Percentiles rank a stretch among this genome's conserved stretches.
These are phyloP conservation scores for Pluvianellus socialis DNA, from an alignment of 2,113 vertebrate genomes.

Conservation along the genomic window DNA sequence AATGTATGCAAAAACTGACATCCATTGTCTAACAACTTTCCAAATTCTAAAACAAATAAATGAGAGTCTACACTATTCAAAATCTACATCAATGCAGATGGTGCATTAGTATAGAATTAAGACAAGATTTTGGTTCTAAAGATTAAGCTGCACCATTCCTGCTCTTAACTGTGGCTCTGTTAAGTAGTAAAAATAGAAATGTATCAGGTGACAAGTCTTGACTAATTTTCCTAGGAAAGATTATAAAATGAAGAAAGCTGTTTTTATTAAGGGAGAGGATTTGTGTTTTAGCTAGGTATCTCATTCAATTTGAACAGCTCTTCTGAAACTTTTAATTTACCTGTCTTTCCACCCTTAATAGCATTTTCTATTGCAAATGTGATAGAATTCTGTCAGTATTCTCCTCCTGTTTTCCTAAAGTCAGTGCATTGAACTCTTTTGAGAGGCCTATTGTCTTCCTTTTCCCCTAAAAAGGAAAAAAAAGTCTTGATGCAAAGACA, in stretches of 20 bases:
- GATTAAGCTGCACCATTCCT: not conserved
- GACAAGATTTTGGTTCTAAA: not conserved
- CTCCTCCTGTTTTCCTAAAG: not conserved
- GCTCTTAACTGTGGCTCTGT: not conserved
- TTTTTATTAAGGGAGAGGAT: not conserved
- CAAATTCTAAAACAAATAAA: not conserved
- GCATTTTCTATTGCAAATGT: not conserved
- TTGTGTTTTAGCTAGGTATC: not conserved
- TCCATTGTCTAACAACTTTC: not conserved
- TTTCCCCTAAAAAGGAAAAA: not conserved
- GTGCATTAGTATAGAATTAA: not conserved
- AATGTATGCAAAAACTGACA: not conserved
- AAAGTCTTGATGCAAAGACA: not conserved
- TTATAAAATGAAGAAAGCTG: not conserved
- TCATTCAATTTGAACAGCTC: not conserved
- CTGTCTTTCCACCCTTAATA: not conserved
- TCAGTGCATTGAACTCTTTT: not conserved
- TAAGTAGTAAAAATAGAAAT: not conserved
- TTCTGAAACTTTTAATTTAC: not conserved
- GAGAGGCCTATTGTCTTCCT: not conserved
- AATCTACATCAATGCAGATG: not conserved
- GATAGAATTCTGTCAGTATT: not conserved
- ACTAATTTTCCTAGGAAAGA: not conserved
- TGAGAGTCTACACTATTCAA: not conserved
- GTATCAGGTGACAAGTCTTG: not conserved